Evolutionary conservation across 2,888 invertebrate genomes (phyloP).

Genomic region (Amphimallon solstitiale): DNA sequence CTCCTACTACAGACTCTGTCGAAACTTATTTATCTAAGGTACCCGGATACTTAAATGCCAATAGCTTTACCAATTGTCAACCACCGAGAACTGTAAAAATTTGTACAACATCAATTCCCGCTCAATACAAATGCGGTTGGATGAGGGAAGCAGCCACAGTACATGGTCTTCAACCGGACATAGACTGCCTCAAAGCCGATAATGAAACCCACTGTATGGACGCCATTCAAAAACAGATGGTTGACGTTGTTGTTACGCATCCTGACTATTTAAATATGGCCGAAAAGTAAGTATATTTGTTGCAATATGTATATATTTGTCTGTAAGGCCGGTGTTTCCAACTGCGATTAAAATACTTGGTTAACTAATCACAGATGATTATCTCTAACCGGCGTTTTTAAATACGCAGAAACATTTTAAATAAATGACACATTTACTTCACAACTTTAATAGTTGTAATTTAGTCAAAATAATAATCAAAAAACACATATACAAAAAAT

Average conservation of each 20-base stretch:
- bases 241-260: constrained; percentile 78
- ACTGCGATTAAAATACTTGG: too few relatives aligned
- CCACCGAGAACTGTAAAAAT: constrained; percentile 71
- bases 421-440: too few relatives aligned
- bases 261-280: constrained; percentile 78
- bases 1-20: constrained; percentile 71
- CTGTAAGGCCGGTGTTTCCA: too few relatives aligned
- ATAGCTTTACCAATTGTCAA: constrained; percentile 75
- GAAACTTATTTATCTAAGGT: constrained; percentile 74
- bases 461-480: too few relatives aligned
- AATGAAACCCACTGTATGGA: constrained; percentile 74
- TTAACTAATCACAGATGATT: too few relatives aligned
- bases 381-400: too few relatives aligned
- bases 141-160: constrained; percentile 78
- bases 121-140: constrained; percentile 82
- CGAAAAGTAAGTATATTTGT: constrained; percentile 68
- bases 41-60: constrained; percentile 70
- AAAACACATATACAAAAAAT: too few relatives aligned
- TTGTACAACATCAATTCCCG: constrained; percentile 76
- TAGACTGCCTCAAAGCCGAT: constrained; percentile 77
- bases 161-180: constrained; percentile 79
- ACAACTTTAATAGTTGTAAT: too few relatives aligned
- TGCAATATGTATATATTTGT: not conserved
- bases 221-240: constrained; percentile 70
- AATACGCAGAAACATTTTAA: too few relatives aligned